Evolutionary conservation across 2,797 vertebrate genomes (phyloP), one percentile per base, ranked within the genome.

Genomic region (Oreonectes daqikongensis): DNA sequence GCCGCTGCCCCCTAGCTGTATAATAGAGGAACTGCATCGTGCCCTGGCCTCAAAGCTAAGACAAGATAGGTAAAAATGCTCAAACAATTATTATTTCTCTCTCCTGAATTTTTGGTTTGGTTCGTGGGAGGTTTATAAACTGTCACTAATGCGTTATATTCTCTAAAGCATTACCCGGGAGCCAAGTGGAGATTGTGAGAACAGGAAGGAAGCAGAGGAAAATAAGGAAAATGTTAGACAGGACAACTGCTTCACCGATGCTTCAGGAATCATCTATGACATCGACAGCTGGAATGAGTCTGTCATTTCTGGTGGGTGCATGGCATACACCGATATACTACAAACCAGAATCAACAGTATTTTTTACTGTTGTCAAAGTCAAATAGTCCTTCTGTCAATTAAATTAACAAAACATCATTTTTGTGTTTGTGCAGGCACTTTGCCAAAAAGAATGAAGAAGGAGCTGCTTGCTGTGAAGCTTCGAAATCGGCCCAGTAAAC

Each of bases 21-120:
- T 99, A 83, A 98, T 99, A 81, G 97, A 99, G 83, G 97, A 99
- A 88, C 94, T 99, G 77, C 97, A 99, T 87, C 91, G 97, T 86
- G 96, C 97, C 2, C 93, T 99, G 65, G 96, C 97, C 82, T 95
- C 95, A 71, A 99, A 98, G 87, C 96, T 97, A 84, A 92, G 96
- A 32, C 96, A 98, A 88, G 96, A 98, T 82, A 97, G 94, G 96
- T 97, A 87, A 91, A 89, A 5, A 18, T 44, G 32, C 28, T 66
- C 52, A 18, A 28, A 4, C 2, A 15, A 40, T 66, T 12, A 9
- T 28, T 12, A 28, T 2, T 55, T 10, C 0, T 61, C 9, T 38
- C 8, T 32, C 2, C 26, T n/a, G 15, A 60, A 1, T 42, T 42
- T 42, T 42, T 38, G 46, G n/a, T 55, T 42, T 46, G 32, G 35